These are phyloP conservation scores for Hetaerina titia DNA, from an alignment of 2,888 invertebrate species.

Conservation along the genomic window DNA sequence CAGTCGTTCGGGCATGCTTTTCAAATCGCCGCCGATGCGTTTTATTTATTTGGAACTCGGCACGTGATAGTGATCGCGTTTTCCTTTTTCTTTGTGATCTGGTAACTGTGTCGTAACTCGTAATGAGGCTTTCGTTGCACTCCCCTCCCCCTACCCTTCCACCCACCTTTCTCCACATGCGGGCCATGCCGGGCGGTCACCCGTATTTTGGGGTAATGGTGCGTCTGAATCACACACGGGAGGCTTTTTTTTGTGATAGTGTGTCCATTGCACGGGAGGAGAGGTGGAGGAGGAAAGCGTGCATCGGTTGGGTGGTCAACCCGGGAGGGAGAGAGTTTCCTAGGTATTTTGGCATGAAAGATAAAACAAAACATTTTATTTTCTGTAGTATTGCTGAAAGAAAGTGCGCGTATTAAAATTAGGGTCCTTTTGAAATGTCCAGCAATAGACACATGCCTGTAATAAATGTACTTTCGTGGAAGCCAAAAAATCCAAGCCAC, in stretches of 20 bases:
- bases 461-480: too few species aligned
- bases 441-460: too few species aligned
- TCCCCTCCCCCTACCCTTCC: background rate
- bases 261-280: background rate
- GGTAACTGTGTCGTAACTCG: background rate
- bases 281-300: background rate
- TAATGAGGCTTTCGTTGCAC: background rate
- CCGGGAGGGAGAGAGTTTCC: background rate
- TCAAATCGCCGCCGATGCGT: background rate
- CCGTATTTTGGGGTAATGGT: slow-evolving; percentile 21
- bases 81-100: background rate
- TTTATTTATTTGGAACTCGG: background rate
- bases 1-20: background rate
- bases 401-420: too few species aligned
- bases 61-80: slow-evolving; percentile 9
- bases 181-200: background rate
- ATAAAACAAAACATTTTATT: background rate
- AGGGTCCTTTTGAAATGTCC: too few species aligned
- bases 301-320: background rate
- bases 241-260: background rate
- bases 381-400: background rate
- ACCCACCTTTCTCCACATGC: background rate
- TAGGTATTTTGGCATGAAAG: background rate
- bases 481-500: too few species aligned
- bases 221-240: background rate